A percentile compares a stretch with the other conserved stretches of the same genome.
Conservation (phyloP, 2,797 vertebrate species). For the Kryptolebias ocellatus region DNA sequence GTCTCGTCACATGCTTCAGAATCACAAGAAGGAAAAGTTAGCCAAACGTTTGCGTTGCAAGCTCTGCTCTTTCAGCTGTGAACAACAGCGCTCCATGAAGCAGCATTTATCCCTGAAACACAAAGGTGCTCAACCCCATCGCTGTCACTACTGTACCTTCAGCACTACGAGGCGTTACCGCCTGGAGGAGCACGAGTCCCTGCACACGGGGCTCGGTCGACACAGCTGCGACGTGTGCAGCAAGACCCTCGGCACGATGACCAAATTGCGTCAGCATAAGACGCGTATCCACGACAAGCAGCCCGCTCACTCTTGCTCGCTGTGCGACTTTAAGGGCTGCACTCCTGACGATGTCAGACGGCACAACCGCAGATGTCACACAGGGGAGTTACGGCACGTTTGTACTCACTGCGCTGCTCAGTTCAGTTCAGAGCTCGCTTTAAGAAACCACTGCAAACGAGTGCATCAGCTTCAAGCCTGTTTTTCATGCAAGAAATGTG, state of each 20-base stretch:
- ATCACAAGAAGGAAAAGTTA: constrained; percentile 70
- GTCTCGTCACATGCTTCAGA: constrained; percentile 71
- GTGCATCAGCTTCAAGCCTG: constrained; percentile 78
- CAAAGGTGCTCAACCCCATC: constrained; percentile 83
- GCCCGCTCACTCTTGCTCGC: constrained; percentile 88
- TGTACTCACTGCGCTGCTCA: constrained; percentile 86
- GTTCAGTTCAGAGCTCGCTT: constrained; percentile 90
- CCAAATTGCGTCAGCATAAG: constrained; percentile 91
- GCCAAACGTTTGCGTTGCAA: constrained; percentile 76
- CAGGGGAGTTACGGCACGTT: constrained; percentile 80
- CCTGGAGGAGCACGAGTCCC: constrained; percentile 90
- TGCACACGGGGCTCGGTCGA: constrained; percentile 92
- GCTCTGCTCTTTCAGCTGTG: constrained; percentile 89
- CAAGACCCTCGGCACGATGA: constrained; percentile 90
- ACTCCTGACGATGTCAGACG: constrained; percentile 89
- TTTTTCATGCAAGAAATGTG: constrained; percentile 77
- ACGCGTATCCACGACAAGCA: constrained; percentile 89
- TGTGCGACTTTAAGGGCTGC: constrained; percentile 93
- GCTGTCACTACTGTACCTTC: constrained; percentile 89
- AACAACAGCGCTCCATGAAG: constrained; percentile 85
- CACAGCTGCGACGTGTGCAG: constrained; percentile 84
- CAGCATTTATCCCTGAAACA: constrained; percentile 89
- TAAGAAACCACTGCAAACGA: constrained; percentile 90
- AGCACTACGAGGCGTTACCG: constrained; percentile 90
- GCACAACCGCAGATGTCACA: constrained; percentile 90